Conservation (phyloP, 2,888 invertebrate genomes). For the Heliconius sara region DNA sequence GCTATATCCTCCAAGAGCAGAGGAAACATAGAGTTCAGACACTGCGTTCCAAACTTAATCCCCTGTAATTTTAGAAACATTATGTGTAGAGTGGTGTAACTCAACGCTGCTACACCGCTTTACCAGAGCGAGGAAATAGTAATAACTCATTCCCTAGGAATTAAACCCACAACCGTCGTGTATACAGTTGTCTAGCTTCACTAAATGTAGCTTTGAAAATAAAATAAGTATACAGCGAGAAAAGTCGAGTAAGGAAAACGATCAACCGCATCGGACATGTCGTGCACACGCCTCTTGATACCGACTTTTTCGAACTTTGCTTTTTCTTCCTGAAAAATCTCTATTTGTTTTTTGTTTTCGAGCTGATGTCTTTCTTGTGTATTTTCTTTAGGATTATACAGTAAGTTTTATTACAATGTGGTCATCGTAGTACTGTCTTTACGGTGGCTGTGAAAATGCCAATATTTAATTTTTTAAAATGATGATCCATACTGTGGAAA, state of each 20-base stretch:
- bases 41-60: too few species aligned
- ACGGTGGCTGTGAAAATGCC: neutral
- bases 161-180: neutral
- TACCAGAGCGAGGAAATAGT: neutral
- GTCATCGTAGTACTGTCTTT: neutral
- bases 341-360: constrained; percentile 23
- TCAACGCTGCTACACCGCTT: neutral
- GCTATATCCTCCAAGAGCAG: too few species aligned
- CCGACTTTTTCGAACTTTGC: constrained; percentile 35
- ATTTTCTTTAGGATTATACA: neutral
- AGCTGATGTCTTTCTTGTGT: constrained; percentile 19
- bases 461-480: too few species aligned
- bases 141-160: neutral
- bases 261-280: constrained; percentile 33
- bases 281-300: constrained; percentile 37
- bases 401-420: neutral
- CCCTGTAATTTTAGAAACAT: too few species aligned
- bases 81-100: neutral
- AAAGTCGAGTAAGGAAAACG: constrained; percentile 37
- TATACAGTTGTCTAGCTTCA: neutral
- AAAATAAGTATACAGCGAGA: constrained; percentile 20
- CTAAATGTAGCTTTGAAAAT: neutral
- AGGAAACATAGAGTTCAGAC: too few species aligned
- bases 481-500: too few species aligned
- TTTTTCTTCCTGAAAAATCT: constrained; percentile 29